A percentile compares a stretch with the other conserved stretches of the same genome.
These are phyloP conservation scores for Montipora capitata DNA, from an alignment of 92 coral and sea anemone species.

Conservation along the genomic window DNA sequence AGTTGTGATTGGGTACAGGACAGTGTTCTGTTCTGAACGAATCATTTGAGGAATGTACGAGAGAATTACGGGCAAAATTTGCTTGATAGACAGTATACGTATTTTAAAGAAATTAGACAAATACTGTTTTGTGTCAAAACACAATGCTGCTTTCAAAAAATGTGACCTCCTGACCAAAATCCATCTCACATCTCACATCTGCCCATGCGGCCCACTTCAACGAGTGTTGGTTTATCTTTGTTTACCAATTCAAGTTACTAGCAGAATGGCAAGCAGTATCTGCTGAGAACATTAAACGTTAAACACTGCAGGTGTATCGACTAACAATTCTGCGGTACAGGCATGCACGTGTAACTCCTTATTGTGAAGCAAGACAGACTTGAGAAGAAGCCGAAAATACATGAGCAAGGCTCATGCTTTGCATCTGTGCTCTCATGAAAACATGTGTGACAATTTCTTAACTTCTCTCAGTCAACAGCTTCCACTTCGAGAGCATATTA, in stretches of 20 bases:
- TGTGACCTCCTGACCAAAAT: neutral
- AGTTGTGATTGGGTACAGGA: no score
- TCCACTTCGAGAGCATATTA: no score
- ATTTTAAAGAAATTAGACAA: no score
- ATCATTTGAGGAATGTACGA: no score
- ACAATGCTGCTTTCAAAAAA: no score
- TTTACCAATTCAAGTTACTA: neutral
- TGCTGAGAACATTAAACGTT: neutral
- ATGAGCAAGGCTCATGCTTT: neutral
- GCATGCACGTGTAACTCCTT: conserved; percentile 10
- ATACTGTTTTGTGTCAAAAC: no score
- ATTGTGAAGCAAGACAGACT: neutral
- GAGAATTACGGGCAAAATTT: no score
- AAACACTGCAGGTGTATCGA: neutral
- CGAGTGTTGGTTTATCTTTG: neutral
- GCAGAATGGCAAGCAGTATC: neutral
- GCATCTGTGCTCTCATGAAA: neutral
- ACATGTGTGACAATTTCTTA: no score
- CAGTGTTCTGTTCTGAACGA: no score
- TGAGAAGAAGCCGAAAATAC: neutral
- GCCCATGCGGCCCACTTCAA: conserved; percentile 24
- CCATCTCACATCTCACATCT: conserved; percentile 2
- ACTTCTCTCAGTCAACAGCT: no score
- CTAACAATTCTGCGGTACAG: conserved; percentile 18
- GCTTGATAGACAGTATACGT: no score